Evolutionary conservation across 2,797 vertebrate genomes (phyloP).

Genomic region (Okamejei kenojei): DNA sequence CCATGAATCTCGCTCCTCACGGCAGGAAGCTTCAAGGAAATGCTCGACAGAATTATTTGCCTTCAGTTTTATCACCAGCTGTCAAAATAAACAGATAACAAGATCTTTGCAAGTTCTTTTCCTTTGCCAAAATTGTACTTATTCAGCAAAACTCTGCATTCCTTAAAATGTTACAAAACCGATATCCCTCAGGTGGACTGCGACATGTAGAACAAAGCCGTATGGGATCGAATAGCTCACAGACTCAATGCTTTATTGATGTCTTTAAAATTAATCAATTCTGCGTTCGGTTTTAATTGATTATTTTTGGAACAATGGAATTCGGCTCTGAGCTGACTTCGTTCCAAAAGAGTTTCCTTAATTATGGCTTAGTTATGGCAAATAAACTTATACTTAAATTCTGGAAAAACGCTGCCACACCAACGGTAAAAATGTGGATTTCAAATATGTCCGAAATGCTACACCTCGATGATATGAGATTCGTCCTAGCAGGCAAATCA

Average conservation of each 20-base stretch:
- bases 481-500: too few species aligned
- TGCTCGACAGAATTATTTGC: constrained; percentile 71
- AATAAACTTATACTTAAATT: too few species aligned
- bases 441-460: too few species aligned
- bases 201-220: background rate
- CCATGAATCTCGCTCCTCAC: constrained; percentile 85
- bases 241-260: background rate
- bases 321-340: too few species aligned
- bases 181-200: background rate
- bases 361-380: too few species aligned
- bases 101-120: background rate
- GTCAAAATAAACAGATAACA: background rate
- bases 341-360: too few species aligned
- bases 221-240: background rate
- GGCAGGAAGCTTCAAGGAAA: constrained; percentile 81
- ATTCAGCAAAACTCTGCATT: background rate
- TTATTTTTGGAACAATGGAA: too few species aligned
- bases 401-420: too few species aligned
- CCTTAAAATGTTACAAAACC: background rate
- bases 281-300: too few species aligned
- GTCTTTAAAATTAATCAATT: background rate
- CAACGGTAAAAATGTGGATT: too few species aligned
- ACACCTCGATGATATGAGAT: too few species aligned
- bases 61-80: constrained; percentile 79
- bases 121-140: background rate